A percentile compares a stretch with the other conserved stretches of the same genome.
Evolutionary conservation across 2,888 invertebrate genomes (phyloP).

Genomic region (Oscheius sp.): DNA sequence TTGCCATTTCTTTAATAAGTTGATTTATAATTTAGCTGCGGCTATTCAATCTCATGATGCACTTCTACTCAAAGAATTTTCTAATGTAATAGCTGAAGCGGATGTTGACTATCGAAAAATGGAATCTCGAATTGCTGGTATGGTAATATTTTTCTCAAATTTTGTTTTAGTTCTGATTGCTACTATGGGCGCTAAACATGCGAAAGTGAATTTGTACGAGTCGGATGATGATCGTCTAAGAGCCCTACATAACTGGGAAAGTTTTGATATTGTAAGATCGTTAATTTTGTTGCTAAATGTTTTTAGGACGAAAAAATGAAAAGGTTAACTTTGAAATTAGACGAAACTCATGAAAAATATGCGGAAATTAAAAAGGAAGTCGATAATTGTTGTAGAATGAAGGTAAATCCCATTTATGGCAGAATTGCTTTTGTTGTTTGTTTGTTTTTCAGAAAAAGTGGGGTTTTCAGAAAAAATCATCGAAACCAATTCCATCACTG

Average conservation of each 20-base stretch:
- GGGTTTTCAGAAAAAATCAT: background rate
- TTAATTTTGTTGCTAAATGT: background rate
- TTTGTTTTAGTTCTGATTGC: background rate
- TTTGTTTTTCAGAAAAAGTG: background rate
- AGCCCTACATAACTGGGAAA: background rate
- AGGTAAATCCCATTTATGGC: background rate
- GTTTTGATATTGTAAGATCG: slow-evolving; percentile 30
- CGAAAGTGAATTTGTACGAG: background rate
- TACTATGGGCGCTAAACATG: slow-evolving; percentile 4
- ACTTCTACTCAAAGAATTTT: background rate
- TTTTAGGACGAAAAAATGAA: slow-evolving; percentile 37
- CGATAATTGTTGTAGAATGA: background rate
- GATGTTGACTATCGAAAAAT: background rate
- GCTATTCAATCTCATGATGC: background rate
- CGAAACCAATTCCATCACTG: background rate
- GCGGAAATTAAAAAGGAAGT: slow-evolving; percentile 5
- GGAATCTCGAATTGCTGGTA: slow-evolving; percentile 4
- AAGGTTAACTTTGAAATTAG: slow-evolving; percentile 19
- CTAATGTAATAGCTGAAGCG: background rate
- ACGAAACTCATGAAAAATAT: slow-evolving; percentile 23
- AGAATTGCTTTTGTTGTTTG: background rate
- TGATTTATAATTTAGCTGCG: background rate
- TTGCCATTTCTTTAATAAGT: background rate
- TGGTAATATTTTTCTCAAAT: background rate
- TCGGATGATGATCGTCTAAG: background rate